A percentile compares a stretch with the other conserved stretches of the same genome.
Conservation (phyloP, 2,797 vertebrate genomes). For the Tokudaia muenninki region DNA sequence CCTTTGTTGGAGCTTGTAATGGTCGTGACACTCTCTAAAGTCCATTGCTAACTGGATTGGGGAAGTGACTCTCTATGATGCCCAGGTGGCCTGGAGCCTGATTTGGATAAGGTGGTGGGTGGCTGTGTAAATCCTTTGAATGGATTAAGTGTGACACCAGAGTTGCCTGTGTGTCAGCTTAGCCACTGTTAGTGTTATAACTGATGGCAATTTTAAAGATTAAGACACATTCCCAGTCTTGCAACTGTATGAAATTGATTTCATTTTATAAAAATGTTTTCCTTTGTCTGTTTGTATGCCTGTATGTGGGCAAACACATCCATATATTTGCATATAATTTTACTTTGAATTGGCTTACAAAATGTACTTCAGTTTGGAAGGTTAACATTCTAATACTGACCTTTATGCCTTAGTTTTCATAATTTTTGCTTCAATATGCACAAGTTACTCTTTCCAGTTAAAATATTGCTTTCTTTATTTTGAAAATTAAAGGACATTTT, state of each 20-base stretch:
- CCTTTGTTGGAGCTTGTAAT: neutral
- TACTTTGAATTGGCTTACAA: neutral
- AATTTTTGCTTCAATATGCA: constrained; percentile 11
- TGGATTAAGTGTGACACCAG: constrained; percentile 49
- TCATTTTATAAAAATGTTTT: constrained; percentile 18
- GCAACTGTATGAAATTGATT: constrained; percentile 17
- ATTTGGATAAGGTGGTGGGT: neutral
- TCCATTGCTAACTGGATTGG: neutral
- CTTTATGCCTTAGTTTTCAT: neutral
- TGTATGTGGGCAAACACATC: neutral
- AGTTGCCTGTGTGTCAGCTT: neutral
- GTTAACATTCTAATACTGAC: neutral
- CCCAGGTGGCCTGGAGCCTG: neutral
- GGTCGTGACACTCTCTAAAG: neutral
- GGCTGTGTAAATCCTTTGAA: neutral
- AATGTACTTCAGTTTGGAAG: neutral
- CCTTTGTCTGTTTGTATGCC: neutral
- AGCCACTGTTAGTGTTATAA: constrained; percentile 54
- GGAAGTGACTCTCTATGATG: neutral
- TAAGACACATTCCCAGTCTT: constrained; percentile 1
- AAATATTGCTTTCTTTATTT: neutral
- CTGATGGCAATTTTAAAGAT: constrained; percentile 49
- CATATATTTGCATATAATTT: neutral
- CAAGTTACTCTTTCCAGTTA: neutral
- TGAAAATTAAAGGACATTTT: neutral